These are phyloP conservation scores for Hemibagrus guttatus DNA, from an alignment of 2,797 vertebrate genomes.

Conservation along the genomic window DNA sequence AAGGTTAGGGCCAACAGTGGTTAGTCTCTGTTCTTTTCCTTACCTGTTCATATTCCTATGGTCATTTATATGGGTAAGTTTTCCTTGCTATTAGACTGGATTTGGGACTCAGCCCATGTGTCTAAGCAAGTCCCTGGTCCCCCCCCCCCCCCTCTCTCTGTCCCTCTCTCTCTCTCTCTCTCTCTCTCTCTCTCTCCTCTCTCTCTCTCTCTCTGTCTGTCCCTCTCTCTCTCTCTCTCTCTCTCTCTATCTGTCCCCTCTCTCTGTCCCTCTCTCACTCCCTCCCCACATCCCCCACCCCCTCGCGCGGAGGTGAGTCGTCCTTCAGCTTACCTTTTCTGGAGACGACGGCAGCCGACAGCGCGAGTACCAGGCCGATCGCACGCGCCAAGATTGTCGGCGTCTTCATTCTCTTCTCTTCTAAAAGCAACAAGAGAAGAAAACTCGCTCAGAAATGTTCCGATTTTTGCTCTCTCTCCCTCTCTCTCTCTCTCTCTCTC, in stretches of 20 bases:
- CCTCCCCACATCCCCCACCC: not conserved
- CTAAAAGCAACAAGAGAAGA: not conserved
- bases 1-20: not conserved
- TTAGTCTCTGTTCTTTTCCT: not conserved
- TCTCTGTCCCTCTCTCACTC: not conserved
- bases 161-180: not conserved
- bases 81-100: not conserved
- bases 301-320: not conserved
- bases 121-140: not conserved
- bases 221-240: not conserved
- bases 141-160: not conserved
- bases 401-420: not conserved
- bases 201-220: not conserved
- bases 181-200: not conserved
- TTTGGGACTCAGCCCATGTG: not conserved
- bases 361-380: not conserved
- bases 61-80: not conserved
- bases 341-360: constrained; percentile 18
- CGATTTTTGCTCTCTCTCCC: not conserved
- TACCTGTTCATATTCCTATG: not conserved
- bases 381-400: not conserved
- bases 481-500: not conserved
- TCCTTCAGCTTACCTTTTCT: constrained; percentile 40
- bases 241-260: not conserved
- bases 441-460: not conserved